Conservation (phyloP, 1,140 invertebrate genomes). For the Drosophila tristis region DNA sequence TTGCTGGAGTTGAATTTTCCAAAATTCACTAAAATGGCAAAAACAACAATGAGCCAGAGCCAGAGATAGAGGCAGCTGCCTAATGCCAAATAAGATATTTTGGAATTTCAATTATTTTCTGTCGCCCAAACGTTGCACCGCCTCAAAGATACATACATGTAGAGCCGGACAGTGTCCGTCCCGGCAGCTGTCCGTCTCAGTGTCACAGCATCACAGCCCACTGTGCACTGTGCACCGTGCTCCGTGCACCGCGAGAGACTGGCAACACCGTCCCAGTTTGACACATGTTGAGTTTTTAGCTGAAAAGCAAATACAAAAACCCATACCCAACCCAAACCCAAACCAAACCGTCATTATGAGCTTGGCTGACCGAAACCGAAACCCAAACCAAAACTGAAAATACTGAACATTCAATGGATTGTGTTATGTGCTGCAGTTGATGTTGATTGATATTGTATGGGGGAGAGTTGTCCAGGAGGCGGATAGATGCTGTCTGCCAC, state of each 20-base stretch:
- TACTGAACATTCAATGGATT: slow-evolving; percentile 20
- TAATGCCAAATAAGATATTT: slow-evolving; percentile 78
- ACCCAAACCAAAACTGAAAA: slow-evolving; percentile 3
- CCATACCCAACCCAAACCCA: slow-evolving; percentile 25
- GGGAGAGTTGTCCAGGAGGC: slow-evolving; percentile 36
- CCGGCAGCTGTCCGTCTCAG: slow-evolving; percentile 29
- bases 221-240: slow-evolving; percentile 58
- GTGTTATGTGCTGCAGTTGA: slow-evolving; percentile 5
- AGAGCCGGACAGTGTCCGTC: slow-evolving; percentile 31
- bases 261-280: neutral
- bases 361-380: slow-evolving; percentile 56
- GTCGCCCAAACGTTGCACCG: neutral
- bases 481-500: neutral
- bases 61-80: slow-evolving; percentile 36
- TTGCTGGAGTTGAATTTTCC: slow-evolving; percentile 46
- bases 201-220: slow-evolving; percentile 46
- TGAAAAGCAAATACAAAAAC: slow-evolving; percentile 26
- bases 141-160: slow-evolving; percentile 1
- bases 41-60: slow-evolving; percentile 34
- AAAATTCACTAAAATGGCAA: slow-evolving; percentile 46
- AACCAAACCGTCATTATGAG: slow-evolving; percentile 67
- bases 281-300: slow-evolving; percentile 58
- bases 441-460: slow-evolving; percentile 45
- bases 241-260: no score
- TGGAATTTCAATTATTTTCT: slow-evolving; percentile 75